Evolutionary conservation across 1,140 invertebrate genomes (phyloP).

Genomic region (Littorina saxatilis): DNA sequence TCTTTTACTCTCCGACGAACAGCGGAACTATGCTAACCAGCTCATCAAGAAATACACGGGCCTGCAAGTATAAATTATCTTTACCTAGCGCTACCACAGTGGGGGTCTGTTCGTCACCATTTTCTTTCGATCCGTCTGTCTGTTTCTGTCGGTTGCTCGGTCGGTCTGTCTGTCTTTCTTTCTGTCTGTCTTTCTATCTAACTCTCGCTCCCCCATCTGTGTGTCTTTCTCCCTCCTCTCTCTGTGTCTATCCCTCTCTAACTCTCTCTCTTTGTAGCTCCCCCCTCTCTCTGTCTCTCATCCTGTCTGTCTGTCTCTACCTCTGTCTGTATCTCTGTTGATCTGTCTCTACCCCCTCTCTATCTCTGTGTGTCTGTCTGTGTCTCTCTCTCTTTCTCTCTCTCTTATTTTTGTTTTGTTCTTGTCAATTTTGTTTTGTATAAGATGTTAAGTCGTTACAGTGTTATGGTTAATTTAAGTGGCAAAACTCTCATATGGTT

Average conservation of each 20-base stretch:
- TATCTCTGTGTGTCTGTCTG: too few species aligned
- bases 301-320: too few species aligned
- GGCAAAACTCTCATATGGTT: too few species aligned
- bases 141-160: background rate
- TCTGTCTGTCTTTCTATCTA: background rate
- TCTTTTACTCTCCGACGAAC: constrained; percentile 56
- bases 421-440: too few species aligned
- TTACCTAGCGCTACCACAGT: background rate
- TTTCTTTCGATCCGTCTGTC: background rate
- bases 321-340: too few species aligned
- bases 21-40: constrained; percentile 64
- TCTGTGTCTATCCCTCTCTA: background rate
- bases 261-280: too few species aligned
- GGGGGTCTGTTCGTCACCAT: background rate
- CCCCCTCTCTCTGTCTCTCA: too few species aligned
- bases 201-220: background rate
- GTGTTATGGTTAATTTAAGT: too few species aligned
- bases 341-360: too few species aligned
- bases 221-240: background rate
- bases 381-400: too few species aligned
- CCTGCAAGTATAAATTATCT: background rate
- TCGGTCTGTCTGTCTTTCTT: background rate
- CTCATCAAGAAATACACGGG: constrained; percentile 69
- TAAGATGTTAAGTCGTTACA: too few species aligned
- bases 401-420: too few species aligned